A percentile compares a stretch with the other conserved stretches of the same genome.
Conservation (phyloP, 2,797 vertebrate species). For the Acipenser oxyrinchus region DNA sequence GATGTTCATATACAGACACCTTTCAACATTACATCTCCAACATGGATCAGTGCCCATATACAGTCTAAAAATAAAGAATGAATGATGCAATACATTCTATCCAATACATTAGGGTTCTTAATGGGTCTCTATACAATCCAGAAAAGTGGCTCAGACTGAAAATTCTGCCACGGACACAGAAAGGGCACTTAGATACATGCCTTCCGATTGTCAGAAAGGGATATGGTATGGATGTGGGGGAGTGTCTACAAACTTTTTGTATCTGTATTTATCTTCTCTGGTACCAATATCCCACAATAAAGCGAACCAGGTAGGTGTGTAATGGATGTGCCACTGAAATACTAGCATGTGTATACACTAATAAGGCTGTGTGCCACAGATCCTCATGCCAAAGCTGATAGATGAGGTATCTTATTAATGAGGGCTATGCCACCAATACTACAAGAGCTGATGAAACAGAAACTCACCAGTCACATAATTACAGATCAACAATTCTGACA, state of each 20-base stretch:
- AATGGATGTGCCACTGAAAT: not conserved
- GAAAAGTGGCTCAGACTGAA: too few relatives aligned
- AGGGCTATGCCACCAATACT: conserved; percentile 6
- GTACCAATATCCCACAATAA: too few relatives aligned
- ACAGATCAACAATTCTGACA: conserved; percentile 14
- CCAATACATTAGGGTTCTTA: too few relatives aligned
- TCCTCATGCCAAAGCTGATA: conserved; percentile 1
- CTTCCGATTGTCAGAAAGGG: too few relatives aligned
- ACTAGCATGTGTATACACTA: not conserved
- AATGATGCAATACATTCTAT: too few relatives aligned
- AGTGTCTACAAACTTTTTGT: too few relatives aligned
- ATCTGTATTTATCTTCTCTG: too few relatives aligned
- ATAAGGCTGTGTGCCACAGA: conserved; percentile 6
- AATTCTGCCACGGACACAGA: too few relatives aligned
- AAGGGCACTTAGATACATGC: too few relatives aligned
- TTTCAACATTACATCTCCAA: conserved; percentile 6
- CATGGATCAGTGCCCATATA: conserved; percentile 12
- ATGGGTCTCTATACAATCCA: too few relatives aligned
- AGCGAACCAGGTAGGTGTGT: too few relatives aligned
- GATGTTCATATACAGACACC: conserved; percentile 2
- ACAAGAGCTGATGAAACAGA: conserved; percentile 4
- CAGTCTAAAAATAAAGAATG: conserved; percentile 1
- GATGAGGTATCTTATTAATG: conserved; percentile 1
- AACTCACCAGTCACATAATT: not conserved
- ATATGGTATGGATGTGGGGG: too few relatives aligned